Evolutionary conservation across 1,140 invertebrate species (phyloP).

Genomic region (Aethina tumida): DNA sequence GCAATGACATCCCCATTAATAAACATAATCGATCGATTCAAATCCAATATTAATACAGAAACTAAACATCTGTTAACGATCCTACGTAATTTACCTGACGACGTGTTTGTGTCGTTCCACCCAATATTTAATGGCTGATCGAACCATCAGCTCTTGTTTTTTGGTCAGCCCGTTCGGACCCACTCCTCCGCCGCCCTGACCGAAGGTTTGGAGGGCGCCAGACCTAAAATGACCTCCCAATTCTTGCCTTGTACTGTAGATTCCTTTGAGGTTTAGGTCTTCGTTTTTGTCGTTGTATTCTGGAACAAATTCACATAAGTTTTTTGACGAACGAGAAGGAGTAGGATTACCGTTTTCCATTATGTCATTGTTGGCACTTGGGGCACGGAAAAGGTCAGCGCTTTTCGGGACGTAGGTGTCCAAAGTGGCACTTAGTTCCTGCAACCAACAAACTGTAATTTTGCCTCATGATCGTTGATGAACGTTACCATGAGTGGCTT

Average conservation of each 20-base stretch:
- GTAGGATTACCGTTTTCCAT: constrained; percentile 38
- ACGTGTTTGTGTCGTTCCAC: constrained; percentile 78
- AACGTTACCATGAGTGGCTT: constrained; percentile 57
- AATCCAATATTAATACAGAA: neutral
- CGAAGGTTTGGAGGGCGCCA: constrained; percentile 52
- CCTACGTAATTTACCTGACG: constrained; percentile 48
- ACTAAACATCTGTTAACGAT: neutral
- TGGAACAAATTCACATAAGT: constrained; percentile 11
- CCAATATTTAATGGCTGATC: constrained; percentile 80
- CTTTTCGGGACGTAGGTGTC: constrained; percentile 71
- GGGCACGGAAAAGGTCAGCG: constrained; percentile 58
- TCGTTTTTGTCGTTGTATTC: constrained; percentile 33
- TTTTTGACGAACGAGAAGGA: neutral
- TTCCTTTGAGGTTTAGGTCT: constrained; percentile 57
- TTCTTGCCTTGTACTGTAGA: constrained; percentile 66
- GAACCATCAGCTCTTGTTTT: constrained; percentile 70
- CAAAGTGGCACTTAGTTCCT: constrained; percentile 64
- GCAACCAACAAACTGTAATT: constrained; percentile 1
- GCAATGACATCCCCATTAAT: no score
- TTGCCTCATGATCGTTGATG: neutral
- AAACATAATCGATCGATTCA: constrained; percentile 8
- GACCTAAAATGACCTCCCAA: constrained; percentile 58
- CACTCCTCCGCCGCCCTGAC: constrained; percentile 42
- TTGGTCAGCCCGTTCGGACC: constrained; percentile 67
- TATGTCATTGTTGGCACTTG: constrained; percentile 45